Conservation (phyloP, 2,888 invertebrate genomes). For the Philonicus albiceps region DNA sequence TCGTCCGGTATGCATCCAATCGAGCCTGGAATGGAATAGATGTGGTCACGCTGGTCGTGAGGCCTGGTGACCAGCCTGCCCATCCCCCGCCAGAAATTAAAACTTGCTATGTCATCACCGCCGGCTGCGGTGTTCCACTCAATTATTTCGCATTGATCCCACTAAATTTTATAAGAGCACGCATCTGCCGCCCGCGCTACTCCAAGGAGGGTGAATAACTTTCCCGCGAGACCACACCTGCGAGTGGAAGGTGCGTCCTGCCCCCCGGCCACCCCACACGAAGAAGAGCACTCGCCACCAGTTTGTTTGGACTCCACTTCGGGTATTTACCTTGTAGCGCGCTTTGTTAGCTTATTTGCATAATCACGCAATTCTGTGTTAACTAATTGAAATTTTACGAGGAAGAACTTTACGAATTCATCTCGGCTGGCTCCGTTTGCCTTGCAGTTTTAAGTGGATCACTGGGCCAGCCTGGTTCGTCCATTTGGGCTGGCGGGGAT, state of each 20-base stretch:
- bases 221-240: neutral
- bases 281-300: neutral
- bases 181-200: neutral
- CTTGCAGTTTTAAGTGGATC: neutral
- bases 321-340: slow-evolving; percentile 23
- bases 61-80: neutral
- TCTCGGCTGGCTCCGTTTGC: neutral
- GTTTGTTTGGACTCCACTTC: slow-evolving; percentile 11
- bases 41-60: neutral
- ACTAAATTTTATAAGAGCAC: neutral
- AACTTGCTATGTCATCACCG: neutral
- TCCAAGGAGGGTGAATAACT: neutral
- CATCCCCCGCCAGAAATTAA: neutral
- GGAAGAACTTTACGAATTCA: slow-evolving; percentile 12
- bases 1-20: neutral
- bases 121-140: neutral
- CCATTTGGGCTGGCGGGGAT: neutral
- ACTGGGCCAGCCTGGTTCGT: neutral
- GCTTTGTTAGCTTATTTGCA: slow-evolving; percentile 29
- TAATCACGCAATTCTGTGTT: slow-evolving; percentile 13
- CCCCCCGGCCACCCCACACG: neutral
- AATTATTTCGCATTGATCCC: neutral
- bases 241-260: slow-evolving; percentile 1
- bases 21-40: neutral
- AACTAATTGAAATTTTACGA: slow-evolving; percentile 34